These are phyloP conservation scores for Labeo calbasu DNA, from an alignment of 2,797 vertebrate genomes.

Conservation along the genomic window DNA sequence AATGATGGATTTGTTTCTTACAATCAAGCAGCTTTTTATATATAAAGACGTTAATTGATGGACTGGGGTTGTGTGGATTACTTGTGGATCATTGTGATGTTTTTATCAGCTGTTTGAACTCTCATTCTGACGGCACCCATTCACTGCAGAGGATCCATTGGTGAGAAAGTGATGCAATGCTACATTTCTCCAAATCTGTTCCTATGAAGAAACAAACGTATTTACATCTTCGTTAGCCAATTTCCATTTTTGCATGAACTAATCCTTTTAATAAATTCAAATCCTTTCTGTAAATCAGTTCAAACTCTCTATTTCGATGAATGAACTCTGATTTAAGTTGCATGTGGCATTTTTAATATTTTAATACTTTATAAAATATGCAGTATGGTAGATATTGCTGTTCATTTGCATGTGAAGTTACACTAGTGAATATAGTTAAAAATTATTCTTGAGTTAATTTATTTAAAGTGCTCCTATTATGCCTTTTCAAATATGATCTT, in stretches of 20 bases:
- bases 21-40: not conserved
- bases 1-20: not conserved
- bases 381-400: too few relatives aligned
- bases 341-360: too few relatives aligned
- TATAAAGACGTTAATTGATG: not conserved
- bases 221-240: too few relatives aligned
- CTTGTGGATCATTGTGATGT: not conserved
- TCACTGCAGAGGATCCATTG: not conserved
- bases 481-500: too few relatives aligned
- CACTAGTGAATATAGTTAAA: too few relatives aligned
- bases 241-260: not conserved
- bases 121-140: too few relatives aligned
- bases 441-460: too few relatives aligned
- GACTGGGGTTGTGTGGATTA: not conserved
- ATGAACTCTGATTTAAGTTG: not conserved
- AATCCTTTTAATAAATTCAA: not conserved
- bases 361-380: too few relatives aligned
- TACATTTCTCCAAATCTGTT: not conserved
- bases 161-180: not conserved
- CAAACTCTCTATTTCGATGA: not conserved
- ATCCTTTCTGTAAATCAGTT: too few relatives aligned
- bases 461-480: too few relatives aligned
- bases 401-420: too few relatives aligned
- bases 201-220: not conserved
- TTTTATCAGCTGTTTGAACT: not conserved